Conservation (phyloP, 2,113 vertebrate genomes). For the Menidia beryllina region DNA sequence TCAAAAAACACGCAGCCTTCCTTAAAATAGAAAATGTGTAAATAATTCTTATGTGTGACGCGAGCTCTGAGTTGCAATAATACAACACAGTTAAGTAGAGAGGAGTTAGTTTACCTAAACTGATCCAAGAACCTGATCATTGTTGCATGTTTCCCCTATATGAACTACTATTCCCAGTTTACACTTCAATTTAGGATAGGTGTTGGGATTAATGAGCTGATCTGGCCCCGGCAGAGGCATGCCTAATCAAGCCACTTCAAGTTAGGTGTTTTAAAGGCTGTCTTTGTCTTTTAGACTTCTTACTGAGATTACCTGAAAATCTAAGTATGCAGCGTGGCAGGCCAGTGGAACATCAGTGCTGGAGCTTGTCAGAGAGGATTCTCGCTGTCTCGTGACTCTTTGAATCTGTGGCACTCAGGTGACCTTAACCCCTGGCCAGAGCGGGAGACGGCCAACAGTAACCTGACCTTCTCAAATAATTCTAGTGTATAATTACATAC, state of each 20-base stretch:
- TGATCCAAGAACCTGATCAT: background rate
- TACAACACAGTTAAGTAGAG: background rate
- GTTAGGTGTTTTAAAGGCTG: background rate
- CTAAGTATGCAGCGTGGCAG: background rate
- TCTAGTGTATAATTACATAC: conserved; percentile 20
- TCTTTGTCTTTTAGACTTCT: background rate
- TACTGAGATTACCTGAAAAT: background rate
- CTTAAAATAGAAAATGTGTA: background rate
- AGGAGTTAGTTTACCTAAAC: background rate
- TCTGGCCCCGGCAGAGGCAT: background rate
- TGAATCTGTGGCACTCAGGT: conserved; percentile 47
- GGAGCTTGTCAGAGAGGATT: conserved; percentile 9
- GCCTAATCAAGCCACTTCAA: background rate
- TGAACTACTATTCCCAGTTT: background rate
- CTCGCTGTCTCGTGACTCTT: conserved; percentile 28
- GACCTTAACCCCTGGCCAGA: conserved; percentile 64
- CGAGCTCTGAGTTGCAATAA: conserved; percentile 5
- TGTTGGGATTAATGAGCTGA: background rate
- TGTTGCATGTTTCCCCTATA: background rate
- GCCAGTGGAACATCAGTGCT: background rate
- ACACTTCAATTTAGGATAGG: background rate
- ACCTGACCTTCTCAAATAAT: conserved; percentile 63
- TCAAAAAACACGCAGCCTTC: background rate
- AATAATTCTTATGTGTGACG: background rate
- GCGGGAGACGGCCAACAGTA: conserved; percentile 48